Percentiles rank a stretch among this genome's conserved stretches.
These are phyloP conservation scores for Gadopsis bispinosus DNA, from an alignment of 2,797 vertebrate genomes.

Conservation along the genomic window DNA sequence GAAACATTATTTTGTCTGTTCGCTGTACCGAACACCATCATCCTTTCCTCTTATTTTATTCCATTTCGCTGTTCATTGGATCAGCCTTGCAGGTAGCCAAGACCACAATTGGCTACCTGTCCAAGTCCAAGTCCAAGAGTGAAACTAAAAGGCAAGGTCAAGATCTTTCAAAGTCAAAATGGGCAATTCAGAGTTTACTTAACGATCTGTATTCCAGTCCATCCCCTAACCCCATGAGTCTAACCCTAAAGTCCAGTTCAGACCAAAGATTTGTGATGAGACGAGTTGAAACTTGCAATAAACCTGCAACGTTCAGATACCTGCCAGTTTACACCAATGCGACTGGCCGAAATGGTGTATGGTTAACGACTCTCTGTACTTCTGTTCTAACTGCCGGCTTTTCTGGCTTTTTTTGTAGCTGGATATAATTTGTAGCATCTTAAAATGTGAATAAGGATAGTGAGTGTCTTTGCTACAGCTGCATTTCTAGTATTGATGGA, in stretches of 20 bases:
- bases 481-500: too few species aligned
- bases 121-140: constrained; percentile 8
- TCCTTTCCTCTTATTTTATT: constrained; percentile 54
- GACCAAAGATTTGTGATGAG: too few species aligned
- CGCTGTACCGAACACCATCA: constrained; percentile 34
- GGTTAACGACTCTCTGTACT: too few species aligned
- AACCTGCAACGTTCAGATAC: too few species aligned
- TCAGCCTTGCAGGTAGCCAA: constrained; percentile 24
- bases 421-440: too few species aligned
- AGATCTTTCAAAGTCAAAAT: constrained; percentile 6
- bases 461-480: too few species aligned
- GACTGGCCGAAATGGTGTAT: too few species aligned
- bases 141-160: constrained; percentile 25
- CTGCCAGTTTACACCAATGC: too few species aligned
- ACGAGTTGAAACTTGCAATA: too few species aligned
- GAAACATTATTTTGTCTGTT: constrained; percentile 58
- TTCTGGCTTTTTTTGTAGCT: too few species aligned
- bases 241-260: neutral
- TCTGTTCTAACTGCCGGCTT: too few species aligned
- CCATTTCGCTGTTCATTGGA: constrained; percentile 66
- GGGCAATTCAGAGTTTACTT: neutral
- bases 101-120: neutral
- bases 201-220: neutral
- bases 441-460: too few species aligned
- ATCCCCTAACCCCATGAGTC: neutral